Percentiles rank a stretch among this genome's conserved stretches.
Evolutionary conservation across 2,797 vertebrate species (phyloP).

Genomic region (Acrocephalus scirpaceus): DNA sequence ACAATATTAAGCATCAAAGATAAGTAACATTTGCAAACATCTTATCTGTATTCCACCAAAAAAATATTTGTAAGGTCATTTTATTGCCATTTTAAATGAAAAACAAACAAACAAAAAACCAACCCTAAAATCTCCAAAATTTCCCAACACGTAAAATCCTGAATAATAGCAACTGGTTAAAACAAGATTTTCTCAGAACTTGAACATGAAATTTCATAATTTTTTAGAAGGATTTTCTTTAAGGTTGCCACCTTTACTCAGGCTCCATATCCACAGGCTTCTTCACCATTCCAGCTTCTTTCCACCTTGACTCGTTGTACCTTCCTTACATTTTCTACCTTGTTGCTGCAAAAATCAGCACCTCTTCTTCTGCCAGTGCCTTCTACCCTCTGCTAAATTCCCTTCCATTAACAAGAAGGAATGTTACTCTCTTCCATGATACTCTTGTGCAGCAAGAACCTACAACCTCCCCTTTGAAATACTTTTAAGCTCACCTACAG

Average conservation of each 20-base stretch:
- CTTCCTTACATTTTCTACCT: background rate
- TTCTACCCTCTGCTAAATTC: background rate
- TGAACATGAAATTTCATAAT: background rate
- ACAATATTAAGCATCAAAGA: background rate
- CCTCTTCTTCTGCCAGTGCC: background rate
- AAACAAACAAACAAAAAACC: background rate
- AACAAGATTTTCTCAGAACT: background rate
- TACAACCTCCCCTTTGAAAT: background rate
- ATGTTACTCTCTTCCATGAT: background rate
- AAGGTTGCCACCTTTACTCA: background rate
- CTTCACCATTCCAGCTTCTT: background rate
- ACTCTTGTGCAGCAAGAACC: background rate
- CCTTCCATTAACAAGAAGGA: background rate
- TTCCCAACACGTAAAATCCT: background rate
- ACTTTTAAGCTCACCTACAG: background rate
- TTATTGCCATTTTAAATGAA: background rate
- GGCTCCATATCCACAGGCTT: background rate
- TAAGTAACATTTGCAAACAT: background rate
- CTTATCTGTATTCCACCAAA: background rate
- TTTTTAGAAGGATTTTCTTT: background rate
- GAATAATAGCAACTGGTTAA: background rate
- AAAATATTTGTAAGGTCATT: background rate
- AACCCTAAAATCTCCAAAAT: background rate
- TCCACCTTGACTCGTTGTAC: background rate
- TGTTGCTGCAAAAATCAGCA: background rate